Evolutionary conservation across 2,888 invertebrate genomes (phyloP), one percentile per base, ranked within the genome.

Genomic region (Aphidius colemani): DNA sequence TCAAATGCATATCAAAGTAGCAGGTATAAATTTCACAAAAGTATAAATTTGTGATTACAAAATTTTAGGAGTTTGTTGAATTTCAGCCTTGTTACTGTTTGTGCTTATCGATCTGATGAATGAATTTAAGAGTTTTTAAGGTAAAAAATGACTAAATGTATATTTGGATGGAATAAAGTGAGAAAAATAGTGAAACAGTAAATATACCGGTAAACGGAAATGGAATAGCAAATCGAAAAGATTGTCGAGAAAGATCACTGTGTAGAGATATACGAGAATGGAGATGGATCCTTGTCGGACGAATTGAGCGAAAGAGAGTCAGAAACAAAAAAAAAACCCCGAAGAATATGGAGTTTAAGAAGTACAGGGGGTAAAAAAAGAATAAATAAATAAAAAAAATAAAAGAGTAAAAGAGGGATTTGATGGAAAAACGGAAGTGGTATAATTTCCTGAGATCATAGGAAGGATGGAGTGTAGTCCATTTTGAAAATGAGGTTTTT

Each of bases 361-460:
- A 50, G n/a, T 18, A 50, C 39, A n/a, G 10, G 56, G 40, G 2
- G 10, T 18, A 18, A 43, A 10, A 40, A 30, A 30, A 30, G 0
- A 30, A 30, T 30, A 30, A 30, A 18, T 18, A 18, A 30, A 30
- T 30, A 30, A 30, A 30, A 30, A 18, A 2, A 18, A 1, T 18
- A 18, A 18, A 57, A 59, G 48, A 55, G 60, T 45, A 59, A 56
- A 62, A 44, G 44, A 43, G 68, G 67, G 67, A 69, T 66, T 69
- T 30, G 30, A 30, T 30, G 67, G 68, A 66, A 68, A 63, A 68
- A 60, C 66, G 69, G 68, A 68, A 68, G 69, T 68, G 56, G 66
- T 65, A 66, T 68, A 65, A 65, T 67, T 68, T 64, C 64, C 69
- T 59, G 65, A 58, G 59, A 59, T 64, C 56, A 53, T 53, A 68